These are phyloP conservation scores for Atta cephalotes DNA, from an alignment of 1,140 invertebrate species.

Conservation along the genomic window DNA sequence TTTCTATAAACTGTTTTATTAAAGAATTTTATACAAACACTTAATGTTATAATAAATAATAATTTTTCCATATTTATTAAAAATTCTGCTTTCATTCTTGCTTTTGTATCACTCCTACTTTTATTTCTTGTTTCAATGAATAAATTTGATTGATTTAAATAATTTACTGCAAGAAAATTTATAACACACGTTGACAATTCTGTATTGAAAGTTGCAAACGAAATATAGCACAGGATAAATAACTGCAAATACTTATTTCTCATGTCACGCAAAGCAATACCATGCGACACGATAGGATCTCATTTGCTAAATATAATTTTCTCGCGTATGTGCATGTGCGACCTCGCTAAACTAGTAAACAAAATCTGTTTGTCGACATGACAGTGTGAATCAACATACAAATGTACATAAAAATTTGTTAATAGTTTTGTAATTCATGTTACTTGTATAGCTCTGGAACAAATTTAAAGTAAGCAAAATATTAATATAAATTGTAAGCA, in stretches of 20 bases:
- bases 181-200: not conserved
- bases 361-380: slow-evolving; percentile 67
- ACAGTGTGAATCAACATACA: slow-evolving; percentile 41
- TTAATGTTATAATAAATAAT: not conserved
- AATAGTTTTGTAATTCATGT: not conserved
- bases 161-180: not conserved
- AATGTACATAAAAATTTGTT: slow-evolving; percentile 40
- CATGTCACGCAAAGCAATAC: slow-evolving; percentile 69
- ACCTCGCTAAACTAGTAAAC: slow-evolving; percentile 59
- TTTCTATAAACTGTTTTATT: too few species aligned
- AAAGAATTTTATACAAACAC: not conserved
- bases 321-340: slow-evolving; percentile 22
- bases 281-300: slow-evolving; percentile 63
- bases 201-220: slow-evolving; percentile 20
- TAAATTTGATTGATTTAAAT: not conserved
- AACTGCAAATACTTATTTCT: slow-evolving; percentile 60
- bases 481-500: not conserved
- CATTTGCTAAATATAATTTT: slow-evolving; percentile 74
- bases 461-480: not conserved
- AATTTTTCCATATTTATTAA: not conserved
- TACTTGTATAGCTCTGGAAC: not conserved
- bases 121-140: not conserved
- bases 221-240: slow-evolving; percentile 64
- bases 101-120: not conserved
- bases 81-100: not conserved